A percentile compares a stretch with the other conserved stretches of the same genome.
Conservation (phyloP, 2,888 invertebrate species). For the Vesta saturnalis region DNA sequence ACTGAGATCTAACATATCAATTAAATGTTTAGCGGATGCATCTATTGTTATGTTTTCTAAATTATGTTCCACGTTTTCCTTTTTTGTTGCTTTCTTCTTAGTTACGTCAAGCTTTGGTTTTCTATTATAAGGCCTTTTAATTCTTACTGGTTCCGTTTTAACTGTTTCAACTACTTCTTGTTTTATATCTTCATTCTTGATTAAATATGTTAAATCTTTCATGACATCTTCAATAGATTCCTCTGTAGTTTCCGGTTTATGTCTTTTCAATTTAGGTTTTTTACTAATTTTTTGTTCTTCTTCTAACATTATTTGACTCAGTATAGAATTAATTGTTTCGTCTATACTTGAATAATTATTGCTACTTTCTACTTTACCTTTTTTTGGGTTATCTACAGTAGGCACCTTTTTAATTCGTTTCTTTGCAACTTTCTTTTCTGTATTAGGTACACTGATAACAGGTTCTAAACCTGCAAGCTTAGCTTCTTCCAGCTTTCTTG, state of each 20-base stretch:
- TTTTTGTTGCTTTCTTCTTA: conserved; percentile 52
- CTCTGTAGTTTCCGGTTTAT: conserved; percentile 42
- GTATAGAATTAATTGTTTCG: conserved; percentile 42
- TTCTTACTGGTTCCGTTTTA: conserved; percentile 37
- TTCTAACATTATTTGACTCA: conserved; percentile 27
- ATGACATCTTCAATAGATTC: conserved; percentile 59
- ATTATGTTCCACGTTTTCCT: conserved; percentile 57
- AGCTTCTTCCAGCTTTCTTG: conserved; percentile 47
- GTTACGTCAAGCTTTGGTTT: conserved; percentile 51
- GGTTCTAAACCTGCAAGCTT: conserved; percentile 56
- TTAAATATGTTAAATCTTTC: conserved; percentile 53
- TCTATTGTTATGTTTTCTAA: conserved; percentile 49
- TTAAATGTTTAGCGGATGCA: conserved; percentile 56
- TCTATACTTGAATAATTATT: conserved; percentile 25
- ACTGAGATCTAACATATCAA: conserved; percentile 60
- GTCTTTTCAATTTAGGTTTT: conserved; percentile 45
- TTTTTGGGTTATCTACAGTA: conserved; percentile 32
- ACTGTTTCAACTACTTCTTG: conserved; percentile 38
- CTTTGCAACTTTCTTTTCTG: conserved; percentile 43
- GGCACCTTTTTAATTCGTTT: conserved; percentile 37
- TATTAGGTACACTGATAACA: conserved; percentile 48
- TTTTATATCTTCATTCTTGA: conserved; percentile 53
- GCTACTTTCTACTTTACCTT: conserved; percentile 34
- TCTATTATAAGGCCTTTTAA: conserved; percentile 27
- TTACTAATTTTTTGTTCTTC: conserved; percentile 33